Base-by-base conservation (phyloP, 2,888 invertebrate species). In the Cephus nigrinus region DNA sequence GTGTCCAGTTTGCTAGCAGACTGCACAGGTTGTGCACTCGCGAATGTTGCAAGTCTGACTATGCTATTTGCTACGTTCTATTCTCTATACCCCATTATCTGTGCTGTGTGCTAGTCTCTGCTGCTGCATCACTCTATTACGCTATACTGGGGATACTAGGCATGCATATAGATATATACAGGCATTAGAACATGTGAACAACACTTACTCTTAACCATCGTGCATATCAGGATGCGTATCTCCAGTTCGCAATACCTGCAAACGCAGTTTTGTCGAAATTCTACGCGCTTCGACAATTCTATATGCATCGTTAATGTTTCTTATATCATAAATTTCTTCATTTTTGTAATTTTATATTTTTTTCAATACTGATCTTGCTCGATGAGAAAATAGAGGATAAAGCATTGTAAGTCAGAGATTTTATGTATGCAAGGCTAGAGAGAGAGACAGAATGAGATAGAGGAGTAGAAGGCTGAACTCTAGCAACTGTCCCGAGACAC, bases 81-180 rank as follows among this genome's bases (percentile, higher is more conserved):
- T 88, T 88, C 88, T 88, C 87, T 88, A 86, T 87, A 89, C 89
- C 90, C 90, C 88, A 90, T 90, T 90, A 89, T 89, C 88, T 86
- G 87, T 85, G 88, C 78, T 80, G 78, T 77, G 77, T 9, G 71
- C 82, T 79, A 75, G 69, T 68, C 87, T 88, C 87, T 87, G 86
- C 30, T 71, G n/a, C 86, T 88, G 86, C 86, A 87, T 88, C 86
- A 88, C 86, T 88, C 89, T 89, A 90, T 90, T 90, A 90, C 89
- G 86, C 87, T 84, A 85, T 85, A 88, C 86, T 86, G 84, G 23
- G 55, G 5, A 55, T 23, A 55, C 55, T 55, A 55, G 23, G 23
- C 2, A 23, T 55, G 55, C 1, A 23, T 55, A 55, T 23, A 55
- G 55, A 15, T 55, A 55, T 40, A 40, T 55, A 55, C 5, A 2